phyloP scores from a whole-genome alignment of 2,888 invertebrate genomes.

The Belgica antarctica region DNA sequence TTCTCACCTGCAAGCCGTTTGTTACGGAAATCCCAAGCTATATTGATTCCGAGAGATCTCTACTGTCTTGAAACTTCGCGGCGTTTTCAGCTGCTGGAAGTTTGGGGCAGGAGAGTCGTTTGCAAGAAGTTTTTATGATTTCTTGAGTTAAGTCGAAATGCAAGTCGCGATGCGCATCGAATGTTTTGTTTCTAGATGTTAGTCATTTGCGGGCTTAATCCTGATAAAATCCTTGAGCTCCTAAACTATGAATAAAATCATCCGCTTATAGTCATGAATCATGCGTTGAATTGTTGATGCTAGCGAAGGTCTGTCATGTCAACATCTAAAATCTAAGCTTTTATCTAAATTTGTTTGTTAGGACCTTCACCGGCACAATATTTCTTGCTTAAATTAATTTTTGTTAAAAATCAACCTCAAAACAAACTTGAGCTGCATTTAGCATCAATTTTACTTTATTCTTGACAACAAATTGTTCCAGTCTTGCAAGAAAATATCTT shows the following conservation, averaged over 20 bases:
- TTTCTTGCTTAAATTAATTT: too few relatives aligned
- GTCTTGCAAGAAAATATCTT: too few relatives aligned
- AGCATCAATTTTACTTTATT: background rate
- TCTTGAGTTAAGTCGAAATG: background rate
- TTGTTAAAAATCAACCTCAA: background rate
- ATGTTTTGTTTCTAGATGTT: conserved; percentile 34
- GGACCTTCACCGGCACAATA: too few relatives aligned
- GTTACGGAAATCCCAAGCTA: background rate
- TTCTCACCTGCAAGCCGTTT: conserved; percentile 28
- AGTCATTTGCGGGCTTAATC: conserved; percentile 32
- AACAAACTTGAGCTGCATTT: background rate
- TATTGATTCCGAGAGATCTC: background rate
- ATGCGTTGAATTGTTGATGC: too few relatives aligned
- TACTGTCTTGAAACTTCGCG: background rate
- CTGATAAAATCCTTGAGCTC: background rate
- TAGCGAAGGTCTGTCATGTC: too few relatives aligned
- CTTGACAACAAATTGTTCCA: too few relatives aligned
- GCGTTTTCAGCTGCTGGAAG: conserved; percentile 8
- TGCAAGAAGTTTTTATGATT: conserved; percentile 9
- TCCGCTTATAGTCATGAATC: too few relatives aligned
- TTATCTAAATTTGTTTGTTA: background rate
- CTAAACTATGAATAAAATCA: background rate
- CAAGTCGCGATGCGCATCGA: conserved; percentile 22
- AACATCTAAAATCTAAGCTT: too few relatives aligned
- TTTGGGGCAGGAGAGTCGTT: background rate